Evolutionary conservation across 1,140 invertebrate species (phyloP), one percentile per base, ranked within the genome.

Genomic region (Euschistus heros): DNA sequence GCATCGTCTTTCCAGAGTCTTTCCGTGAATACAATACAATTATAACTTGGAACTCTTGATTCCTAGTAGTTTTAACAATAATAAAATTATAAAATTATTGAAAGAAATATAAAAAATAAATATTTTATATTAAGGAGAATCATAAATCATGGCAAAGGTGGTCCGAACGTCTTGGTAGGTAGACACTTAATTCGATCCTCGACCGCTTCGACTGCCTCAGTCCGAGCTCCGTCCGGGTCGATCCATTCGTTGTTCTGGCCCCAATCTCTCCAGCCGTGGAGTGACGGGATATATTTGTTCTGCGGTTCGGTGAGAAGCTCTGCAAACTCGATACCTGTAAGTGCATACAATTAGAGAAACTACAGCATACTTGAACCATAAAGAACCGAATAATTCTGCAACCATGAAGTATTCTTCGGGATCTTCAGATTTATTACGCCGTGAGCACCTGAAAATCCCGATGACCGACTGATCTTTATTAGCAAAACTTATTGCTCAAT

Each of bases 181-280:
- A 24, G 6, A 2, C 15, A 8, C 15, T 22, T 26, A 2, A 1
- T 2, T 6, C 24, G 4, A 0, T 57, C 24, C 22, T 57, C 20
- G 15, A 57, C 18, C 7, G 24, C 20, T 22, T 57, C 2, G 0
- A 27, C 24, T 8, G 54, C 24, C 2, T 57, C 54, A 2, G 7
- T 20, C 4, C 54, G 54, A 6, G 24, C 24, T 57, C 10, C 24
- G 20, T 24, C 54, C 0, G 54, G 54, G 24, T 57, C 54, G 2
- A 57, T 22, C 54, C 54, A 57, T 14, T 57, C 54, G 0, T 22
- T 24, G 0, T 24, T 20, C 4, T 22, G 7, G 3, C 14, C 5
- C 54, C 54, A 57, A 7, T 57, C 10, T 15, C 54, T 20, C 54
- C 54, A 57, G 4, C 54, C 54, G 24, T 57, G 54, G 4, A 57